Evolutionary conservation across 1,140 invertebrate species (phyloP), one percentile per base, ranked within the genome.

Genomic region (Drosophila subpulchrella): DNA sequence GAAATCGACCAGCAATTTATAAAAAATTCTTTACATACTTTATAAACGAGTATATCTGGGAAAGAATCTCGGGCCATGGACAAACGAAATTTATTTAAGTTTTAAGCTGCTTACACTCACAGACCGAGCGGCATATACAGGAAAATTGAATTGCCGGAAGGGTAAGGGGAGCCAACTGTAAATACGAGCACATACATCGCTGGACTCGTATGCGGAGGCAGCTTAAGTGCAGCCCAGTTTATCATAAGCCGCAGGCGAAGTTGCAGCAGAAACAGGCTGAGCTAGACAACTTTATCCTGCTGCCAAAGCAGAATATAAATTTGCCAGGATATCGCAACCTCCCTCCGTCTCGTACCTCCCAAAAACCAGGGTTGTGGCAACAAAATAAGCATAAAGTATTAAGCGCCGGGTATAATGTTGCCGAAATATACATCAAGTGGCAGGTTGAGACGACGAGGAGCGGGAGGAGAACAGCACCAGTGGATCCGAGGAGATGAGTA

Each of bases 331-430:
- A 48, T 24, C 17, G 50, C 30, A 20, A 0, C 48, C 46, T 13
- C 51, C 10, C 5, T 7, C 12, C 11, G n/a, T 0, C 38, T 4
- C 20, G 32, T 3, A n/a, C 39, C 17, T 15, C n/a, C 8, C 39
- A 0, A 42, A 15, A 42, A 20, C 17, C 42, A 17, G 20, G 30
- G 57, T 75, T 82, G 80, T 60, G 44, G 55, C 81, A 83, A 73
- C 83, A 86, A 79, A 79, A 86, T 88, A 83, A 88, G 79, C 75
- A 86, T 88, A 88, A 88, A 88, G 75, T 83, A 86, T 89, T 88
- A 86, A 88, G 67, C 71, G 71, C 67, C 53, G 71, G 67, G 63
- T 83, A 79, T 77, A 86, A 76, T 88, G 79, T 79, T 82, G 75
- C 79, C 83, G 70, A 88, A 86, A 88, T 88, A 76, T 68, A 75